phyloP scores from a whole-genome alignment of 2,888 invertebrate genomes.

The Portevinia maculata region DNA sequence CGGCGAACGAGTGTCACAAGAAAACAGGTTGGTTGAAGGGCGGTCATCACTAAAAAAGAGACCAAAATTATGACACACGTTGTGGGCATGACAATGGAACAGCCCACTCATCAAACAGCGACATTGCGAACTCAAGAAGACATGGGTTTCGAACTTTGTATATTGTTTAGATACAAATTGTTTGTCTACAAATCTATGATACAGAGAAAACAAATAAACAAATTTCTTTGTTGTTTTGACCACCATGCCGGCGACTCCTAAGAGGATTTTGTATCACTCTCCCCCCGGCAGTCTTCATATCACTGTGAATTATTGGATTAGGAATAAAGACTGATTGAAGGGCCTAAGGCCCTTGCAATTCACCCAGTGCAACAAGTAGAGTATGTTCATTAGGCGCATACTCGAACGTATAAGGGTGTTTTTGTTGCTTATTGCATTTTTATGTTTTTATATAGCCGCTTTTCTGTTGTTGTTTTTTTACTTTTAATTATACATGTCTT shows the following conservation, averaged over 20 bases:
- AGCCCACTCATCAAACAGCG: no score
- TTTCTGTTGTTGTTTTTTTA: conserved; percentile 32
- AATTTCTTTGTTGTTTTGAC: neutral
- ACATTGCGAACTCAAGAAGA: no score
- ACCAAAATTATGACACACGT: neutral
- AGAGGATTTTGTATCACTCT: neutral
- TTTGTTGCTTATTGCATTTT: conserved; percentile 47
- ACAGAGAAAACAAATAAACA: no score
- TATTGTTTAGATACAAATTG: no score
- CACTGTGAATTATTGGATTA: conserved; percentile 69
- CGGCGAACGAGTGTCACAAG: neutral
- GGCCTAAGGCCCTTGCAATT: conserved; percentile 23
- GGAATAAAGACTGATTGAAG: conserved; percentile 16
- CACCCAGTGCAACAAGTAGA: conserved; percentile 48
- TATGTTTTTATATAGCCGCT: conserved; percentile 52
- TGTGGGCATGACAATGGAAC: no score
- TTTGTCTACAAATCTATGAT: neutral
- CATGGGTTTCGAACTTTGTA: no score
- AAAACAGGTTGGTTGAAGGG: neutral
- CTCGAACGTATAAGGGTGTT: conserved; percentile 32
- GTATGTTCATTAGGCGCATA: conserved; percentile 38
- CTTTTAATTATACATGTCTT: conserved; percentile 62
- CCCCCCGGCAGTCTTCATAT: conserved; percentile 29
- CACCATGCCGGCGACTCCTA: no score
- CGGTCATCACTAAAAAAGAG: no score